These are phyloP conservation scores for Pseudomyrmex cubaensis DNA, from an alignment of 1,140 invertebrate species.

Conservation along the genomic window DNA sequence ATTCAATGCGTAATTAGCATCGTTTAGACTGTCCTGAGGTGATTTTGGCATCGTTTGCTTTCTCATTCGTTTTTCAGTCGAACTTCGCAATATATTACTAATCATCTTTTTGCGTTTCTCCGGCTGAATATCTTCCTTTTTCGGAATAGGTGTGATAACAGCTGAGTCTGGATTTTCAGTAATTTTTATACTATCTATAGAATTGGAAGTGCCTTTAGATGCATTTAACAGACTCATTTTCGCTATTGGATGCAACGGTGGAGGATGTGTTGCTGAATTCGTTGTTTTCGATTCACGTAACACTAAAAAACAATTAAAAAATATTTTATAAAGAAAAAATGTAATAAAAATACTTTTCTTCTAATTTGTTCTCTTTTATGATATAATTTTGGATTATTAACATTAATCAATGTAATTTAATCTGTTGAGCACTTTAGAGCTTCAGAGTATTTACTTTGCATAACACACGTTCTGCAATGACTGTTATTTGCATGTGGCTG, in stretches of 20 bases:
- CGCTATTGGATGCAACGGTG: conserved; percentile 83
- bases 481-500: too few species aligned
- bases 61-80: conserved; percentile 80
- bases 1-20: conserved; percentile 78
- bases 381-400: too few species aligned
- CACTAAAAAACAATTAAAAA: conserved; percentile 73
- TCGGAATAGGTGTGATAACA: conserved; percentile 83
- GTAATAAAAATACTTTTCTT: conserved; percentile 38
- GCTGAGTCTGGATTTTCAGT: conserved; percentile 84
- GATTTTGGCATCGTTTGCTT: conserved; percentile 81
- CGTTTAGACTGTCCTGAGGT: conserved; percentile 76
- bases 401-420: conserved; percentile 19
- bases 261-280: conserved; percentile 80
- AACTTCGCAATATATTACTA: conserved; percentile 81
- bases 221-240: conserved; percentile 81
- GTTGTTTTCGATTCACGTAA: conserved; percentile 82
- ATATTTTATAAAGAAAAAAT: background rate
- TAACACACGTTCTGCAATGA: too few species aligned
- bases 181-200: conserved; percentile 82
- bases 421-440: too few species aligned
- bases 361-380: background rate
- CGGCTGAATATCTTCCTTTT: conserved; percentile 78
- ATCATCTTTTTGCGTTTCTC: conserved; percentile 83
- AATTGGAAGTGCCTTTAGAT: conserved; percentile 76
- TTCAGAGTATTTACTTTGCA: too few species aligned